A percentile compares a stretch with the other conserved stretches of the same genome.
Conservation (phyloP, 2,113 vertebrate genomes). For the Dryoscopus gambensis region DNA sequence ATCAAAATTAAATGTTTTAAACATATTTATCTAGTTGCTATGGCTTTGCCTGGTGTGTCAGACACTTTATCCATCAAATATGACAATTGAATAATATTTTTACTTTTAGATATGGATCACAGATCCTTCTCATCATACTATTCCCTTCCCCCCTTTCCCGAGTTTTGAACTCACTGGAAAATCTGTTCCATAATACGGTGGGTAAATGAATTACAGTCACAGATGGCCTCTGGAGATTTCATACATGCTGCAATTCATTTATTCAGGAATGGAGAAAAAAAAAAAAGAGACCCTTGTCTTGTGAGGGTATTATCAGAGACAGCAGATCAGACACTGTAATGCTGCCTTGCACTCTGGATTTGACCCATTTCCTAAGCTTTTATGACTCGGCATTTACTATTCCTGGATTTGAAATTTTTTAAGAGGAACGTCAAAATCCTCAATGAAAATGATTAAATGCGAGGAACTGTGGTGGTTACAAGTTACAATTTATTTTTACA, state of each 20-base stretch:
- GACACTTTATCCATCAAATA: conserved; percentile 60
- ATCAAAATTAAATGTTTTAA: conserved; percentile 40
- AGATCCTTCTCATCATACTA: conserved; percentile 30
- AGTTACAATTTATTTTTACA: conserved; percentile 1
- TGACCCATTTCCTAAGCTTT: conserved; percentile 33
- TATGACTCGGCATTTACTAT: conserved; percentile 56
- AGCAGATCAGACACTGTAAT: conserved; percentile 53
- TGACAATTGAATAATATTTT: conserved; percentile 67
- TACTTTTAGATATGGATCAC: conserved; percentile 68
- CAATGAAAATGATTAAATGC: not conserved
- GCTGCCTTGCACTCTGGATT: conserved; percentile 39
- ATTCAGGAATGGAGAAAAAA: not conserved
- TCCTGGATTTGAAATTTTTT: conserved; percentile 20
- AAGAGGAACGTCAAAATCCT: not conserved
- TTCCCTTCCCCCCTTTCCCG: not conserved
- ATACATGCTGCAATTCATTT: conserved; percentile 43
- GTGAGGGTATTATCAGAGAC: conserved; percentile 50
- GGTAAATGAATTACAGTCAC: conserved; percentile 49
- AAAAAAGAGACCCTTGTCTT: conserved; percentile 22
- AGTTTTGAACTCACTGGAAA: conserved; percentile 40
- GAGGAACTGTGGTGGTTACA: not conserved
- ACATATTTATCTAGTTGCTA: conserved; percentile 62
- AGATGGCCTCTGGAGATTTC: conserved; percentile 58
- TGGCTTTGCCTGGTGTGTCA: conserved; percentile 29
- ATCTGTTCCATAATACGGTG: conserved; percentile 14